A percentile compares a stretch with the other conserved stretches of the same genome.
These are phyloP conservation scores for Brachypteracias leptosomus DNA, from an alignment of 2,113 vertebrate genomes.

Conservation along the genomic window DNA sequence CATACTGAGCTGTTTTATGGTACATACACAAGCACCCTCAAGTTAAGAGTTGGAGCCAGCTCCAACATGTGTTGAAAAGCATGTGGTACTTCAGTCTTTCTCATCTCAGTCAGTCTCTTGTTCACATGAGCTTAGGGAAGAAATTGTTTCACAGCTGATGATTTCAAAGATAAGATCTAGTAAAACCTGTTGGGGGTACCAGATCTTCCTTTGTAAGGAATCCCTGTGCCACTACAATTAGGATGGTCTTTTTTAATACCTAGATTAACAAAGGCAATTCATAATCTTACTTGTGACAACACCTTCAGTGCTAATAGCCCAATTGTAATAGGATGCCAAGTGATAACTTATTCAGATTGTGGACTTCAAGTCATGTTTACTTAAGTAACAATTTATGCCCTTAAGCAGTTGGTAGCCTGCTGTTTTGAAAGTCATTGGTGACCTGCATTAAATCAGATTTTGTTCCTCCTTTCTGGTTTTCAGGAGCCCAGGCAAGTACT, in stretches of 20 bases:
- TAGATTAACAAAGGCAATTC: background rate
- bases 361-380: background rate
- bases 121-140: background rate
- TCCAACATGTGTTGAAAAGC: background rate
- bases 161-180: background rate
- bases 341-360: background rate
- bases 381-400: background rate
- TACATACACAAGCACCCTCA: accelerated
- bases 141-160: background rate
- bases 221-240: background rate
- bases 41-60: background rate
- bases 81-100: accelerated
- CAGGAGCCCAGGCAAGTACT: background rate
- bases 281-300: background rate
- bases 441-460: background rate
- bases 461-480: background rate
- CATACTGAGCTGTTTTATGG: background rate
- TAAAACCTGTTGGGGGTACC: background rate
- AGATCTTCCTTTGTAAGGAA: background rate
- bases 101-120: background rate
- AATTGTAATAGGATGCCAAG: background rate
- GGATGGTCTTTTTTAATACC: background rate
- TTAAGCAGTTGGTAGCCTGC: background rate
- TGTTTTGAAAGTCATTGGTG: background rate
- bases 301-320: background rate